Evolutionary conservation across 2,888 invertebrate species (phyloP), one percentile per base, ranked within the genome.

Genomic region (Panopea generosa): DNA sequence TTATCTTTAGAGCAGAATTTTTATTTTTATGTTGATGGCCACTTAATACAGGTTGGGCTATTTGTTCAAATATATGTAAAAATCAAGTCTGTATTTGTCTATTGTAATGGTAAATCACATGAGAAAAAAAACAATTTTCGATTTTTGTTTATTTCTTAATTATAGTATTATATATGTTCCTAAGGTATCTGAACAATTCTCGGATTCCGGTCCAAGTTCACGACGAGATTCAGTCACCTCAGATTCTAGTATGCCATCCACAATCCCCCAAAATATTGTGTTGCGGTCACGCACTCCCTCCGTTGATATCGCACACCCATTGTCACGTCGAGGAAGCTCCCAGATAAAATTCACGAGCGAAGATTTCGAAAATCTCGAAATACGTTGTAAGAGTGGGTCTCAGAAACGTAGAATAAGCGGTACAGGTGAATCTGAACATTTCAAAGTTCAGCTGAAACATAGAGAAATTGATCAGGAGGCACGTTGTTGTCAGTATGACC

Each of bases 361-460:
- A 14, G 49, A 62, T 4, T 49, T 43, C 45, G 70, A 68, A 29
- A 68, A 62, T 57, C 33, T 72, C 52, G 77, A 73, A 29, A 73
- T 77, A 24, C 53, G 77, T 22, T 77, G 77, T 60, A 73, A 63
- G 56, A 73, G 73, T 69, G 74, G 78, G 27, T 45, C 67, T 20
- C 62, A 71, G 60, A 78, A 67, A 43, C 52, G 53, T 14, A 52
- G 49, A 50, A 40, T 57, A 22, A 74, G 71, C 33, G 52, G 50
- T 4, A 11, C 33, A 33, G 11, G 33, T 33, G 33, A 33, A 18
- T 24, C 33, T 20, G 56, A 56, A 7, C 16, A 71, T n/a, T 83
- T 84, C 53, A 73, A 82, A 67, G 78, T 84, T 49, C 77, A 77
- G 43, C 62, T 84, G 11, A 83, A 82, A 61, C 84, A 80, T 62